Base-by-base conservation (phyloP, 1,140 invertebrate genomes). In the Polypedilum vanderplanki region DNA sequence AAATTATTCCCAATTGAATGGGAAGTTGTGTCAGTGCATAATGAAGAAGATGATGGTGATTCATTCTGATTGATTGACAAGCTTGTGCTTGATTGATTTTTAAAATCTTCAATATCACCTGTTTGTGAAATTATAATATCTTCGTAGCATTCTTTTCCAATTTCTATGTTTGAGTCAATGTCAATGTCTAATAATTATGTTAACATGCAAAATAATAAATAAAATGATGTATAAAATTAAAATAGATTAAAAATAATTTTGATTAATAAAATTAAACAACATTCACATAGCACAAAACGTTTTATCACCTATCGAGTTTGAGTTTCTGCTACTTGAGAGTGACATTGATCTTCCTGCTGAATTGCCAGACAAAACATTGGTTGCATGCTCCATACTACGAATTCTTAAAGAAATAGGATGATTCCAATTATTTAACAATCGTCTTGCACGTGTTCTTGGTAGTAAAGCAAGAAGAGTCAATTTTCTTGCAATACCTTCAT, bases 351-450 rank as follows among this genome's bases (percentile, higher is more conserved):
- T 75, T 18, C 79, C 79, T 20, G 81, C 79, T 40, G 79, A 79
- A 79, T 88, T 84, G 65, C 91, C 92, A 40, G 89, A 90, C 9
- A 94, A 82, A 78, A 94, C 89, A 79, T 92, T 90, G 3, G 88
- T 85, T 5, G 92, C 88, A 81, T 95, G 93, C 81, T 93, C 90
- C 15, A 92, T 84, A 0, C 92, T 92, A 73, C 92, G 85, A 73
- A 93, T 81, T 85, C 91, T 88, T 10, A 93, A 84, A 77, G 91
- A 91, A n/a, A 89, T 86, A 10, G 90, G 90, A 83, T 92, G 90
- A 67, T 87, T 80, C 91, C 91, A 94, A 78, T 90, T 88, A 77
- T 91, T 92, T 1, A 95, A 83, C 15, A 93, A 83, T 22, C 92
- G 86, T 78, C 91, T 89, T 1, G 89, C 91, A 74, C 92, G 85